Conservation (phyloP, 2,113 vertebrate species). For the Mus pahari region DNA sequence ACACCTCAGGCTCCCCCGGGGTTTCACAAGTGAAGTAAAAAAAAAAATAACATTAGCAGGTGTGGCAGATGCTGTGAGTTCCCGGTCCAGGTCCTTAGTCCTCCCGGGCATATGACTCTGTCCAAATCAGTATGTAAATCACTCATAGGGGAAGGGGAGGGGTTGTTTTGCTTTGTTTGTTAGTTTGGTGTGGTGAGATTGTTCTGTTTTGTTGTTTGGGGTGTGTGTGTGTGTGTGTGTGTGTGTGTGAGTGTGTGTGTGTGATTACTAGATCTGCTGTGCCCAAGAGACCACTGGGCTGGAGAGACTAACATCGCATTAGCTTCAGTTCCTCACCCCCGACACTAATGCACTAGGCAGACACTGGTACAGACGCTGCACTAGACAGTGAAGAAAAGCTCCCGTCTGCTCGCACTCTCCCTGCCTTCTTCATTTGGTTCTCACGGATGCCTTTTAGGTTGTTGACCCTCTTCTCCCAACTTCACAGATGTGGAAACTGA, state of each 20-base stretch:
- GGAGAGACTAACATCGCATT: accelerated
- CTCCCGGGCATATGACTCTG: not conserved
- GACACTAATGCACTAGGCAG: not conserved
- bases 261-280: not conserved
- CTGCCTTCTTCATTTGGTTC: not conserved
- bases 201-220: not conserved
- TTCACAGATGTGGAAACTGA: not conserved
- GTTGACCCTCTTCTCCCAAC: not conserved
- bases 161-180: not conserved
- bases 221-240: not conserved
- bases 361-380: not conserved
- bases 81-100: not conserved
- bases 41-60: not conserved
- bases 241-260: not conserved
- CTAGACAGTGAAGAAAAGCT: no score
- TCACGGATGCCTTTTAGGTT: not conserved
- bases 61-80: not conserved
- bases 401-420: not conserved
- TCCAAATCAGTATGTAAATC: not conserved
- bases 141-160: not conserved
- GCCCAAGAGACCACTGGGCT: not conserved
- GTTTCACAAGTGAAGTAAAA: not conserved
- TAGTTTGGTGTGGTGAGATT: no score
- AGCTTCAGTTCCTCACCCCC: not conserved
- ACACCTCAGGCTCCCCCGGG: not conserved